A percentile compares a stretch with the other conserved stretches of the same genome.
Evolutionary conservation across 1,140 invertebrate species (phyloP).

Genomic region (Meloidogyne chitwoodi): DNA sequence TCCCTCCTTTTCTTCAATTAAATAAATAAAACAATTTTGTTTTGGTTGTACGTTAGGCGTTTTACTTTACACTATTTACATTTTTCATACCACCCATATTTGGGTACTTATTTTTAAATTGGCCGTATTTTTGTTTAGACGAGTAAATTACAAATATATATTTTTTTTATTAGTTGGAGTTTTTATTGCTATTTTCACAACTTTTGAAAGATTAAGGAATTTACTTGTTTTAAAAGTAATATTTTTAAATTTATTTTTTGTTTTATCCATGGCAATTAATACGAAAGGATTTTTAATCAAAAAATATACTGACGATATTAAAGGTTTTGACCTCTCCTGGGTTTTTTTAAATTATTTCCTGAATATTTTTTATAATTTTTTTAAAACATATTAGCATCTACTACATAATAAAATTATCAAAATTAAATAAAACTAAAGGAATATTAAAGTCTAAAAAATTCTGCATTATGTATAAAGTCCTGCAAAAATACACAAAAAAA

Average conservation of each 20-base stretch:
- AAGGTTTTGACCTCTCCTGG: too few relatives aligned
- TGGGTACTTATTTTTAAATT: not conserved
- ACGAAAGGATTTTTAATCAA: too few relatives aligned
- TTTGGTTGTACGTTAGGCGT: not conserved
- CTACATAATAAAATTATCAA: not conserved
- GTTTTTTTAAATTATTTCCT: too few relatives aligned
- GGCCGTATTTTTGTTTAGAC: not conserved
- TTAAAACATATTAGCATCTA: not conserved
- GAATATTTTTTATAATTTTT: not conserved
- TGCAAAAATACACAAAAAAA: conserved; percentile 47
- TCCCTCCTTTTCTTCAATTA: not conserved
- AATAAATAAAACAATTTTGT: not conserved
- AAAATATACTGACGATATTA: too few relatives aligned
- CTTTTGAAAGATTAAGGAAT: not conserved
- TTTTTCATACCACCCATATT: not conserved
- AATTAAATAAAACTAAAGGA: not conserved
- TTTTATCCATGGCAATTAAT: too few relatives aligned
- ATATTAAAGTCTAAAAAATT: not conserved
- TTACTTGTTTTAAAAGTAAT: not conserved
- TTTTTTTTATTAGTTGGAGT: not conserved
- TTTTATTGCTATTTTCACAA: not conserved
- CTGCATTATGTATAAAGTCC: conserved; percentile 51
- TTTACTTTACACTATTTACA: not conserved
- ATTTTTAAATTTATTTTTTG: too few relatives aligned
- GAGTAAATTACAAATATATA: not conserved